phyloP scores from a whole-genome alignment of 2,113 vertebrate genomes.

The Oreochromis niloticus region DNA sequence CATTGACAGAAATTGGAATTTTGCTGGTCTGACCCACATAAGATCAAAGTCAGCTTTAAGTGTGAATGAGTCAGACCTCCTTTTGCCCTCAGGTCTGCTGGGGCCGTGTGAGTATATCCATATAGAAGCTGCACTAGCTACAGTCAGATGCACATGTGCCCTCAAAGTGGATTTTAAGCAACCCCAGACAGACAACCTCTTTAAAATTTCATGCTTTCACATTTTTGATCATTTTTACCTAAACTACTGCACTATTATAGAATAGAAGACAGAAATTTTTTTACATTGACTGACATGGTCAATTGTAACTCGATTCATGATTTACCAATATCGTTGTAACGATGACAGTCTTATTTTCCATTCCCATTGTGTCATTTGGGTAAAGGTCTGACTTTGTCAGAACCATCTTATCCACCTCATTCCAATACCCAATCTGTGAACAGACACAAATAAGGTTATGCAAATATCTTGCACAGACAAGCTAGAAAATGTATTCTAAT shows the following conservation, averaged over 20 bases:
- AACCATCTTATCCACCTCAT: constrained; percentile 96
- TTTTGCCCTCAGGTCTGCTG: background rate
- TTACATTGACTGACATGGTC: background rate
- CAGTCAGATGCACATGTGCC: background rate
- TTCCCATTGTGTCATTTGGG: constrained; percentile 87
- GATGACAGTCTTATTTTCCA: constrained; percentile 96
- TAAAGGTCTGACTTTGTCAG: constrained; percentile 89
- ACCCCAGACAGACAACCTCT: background rate
- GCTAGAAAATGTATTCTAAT: background rate
- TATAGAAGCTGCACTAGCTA: background rate
- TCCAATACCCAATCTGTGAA: constrained; percentile 94
- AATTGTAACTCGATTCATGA: background rate
- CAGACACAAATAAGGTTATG: background rate
- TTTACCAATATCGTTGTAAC: constrained; percentile 95
- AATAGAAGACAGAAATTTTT: background rate
- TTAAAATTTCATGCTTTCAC: background rate
- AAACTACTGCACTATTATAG: background rate
- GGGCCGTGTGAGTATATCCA: no score
- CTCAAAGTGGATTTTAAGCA: background rate
- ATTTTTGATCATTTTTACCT: background rate
- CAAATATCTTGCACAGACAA: background rate
- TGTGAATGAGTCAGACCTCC: background rate
- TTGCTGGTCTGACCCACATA: background rate
- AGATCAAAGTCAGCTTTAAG: background rate
- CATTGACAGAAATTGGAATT: background rate